Conservation (phyloP, 2,113 vertebrate genomes). For the Numenius arquata region DNA sequence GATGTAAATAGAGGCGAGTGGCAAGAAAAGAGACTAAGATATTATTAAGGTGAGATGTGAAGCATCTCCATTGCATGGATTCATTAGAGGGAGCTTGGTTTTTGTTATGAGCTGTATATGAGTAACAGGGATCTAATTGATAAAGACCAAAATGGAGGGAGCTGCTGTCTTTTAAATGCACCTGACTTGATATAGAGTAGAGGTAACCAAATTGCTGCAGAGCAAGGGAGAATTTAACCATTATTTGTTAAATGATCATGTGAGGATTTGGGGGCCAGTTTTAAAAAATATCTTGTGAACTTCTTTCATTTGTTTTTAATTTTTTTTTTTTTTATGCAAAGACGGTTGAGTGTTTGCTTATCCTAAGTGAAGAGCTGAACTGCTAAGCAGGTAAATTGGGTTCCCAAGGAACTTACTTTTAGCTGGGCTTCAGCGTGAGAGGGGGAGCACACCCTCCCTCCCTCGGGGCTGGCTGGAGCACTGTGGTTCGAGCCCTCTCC, state of each 20-base stretch:
- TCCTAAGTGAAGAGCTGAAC: not conserved
- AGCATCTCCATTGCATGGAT: not conserved
- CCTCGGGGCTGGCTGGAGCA: not conserved
- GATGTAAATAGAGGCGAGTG: not conserved
- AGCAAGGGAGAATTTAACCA: not conserved
- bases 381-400: not conserved
- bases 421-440: not conserved
- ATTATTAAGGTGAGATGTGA: not conserved
- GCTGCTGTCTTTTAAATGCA: not conserved
- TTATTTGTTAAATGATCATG: not conserved
- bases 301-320: too few relatives aligned
- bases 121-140: not conserved
- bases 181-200: not conserved
- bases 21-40: not conserved
- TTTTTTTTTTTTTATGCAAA: not conserved
- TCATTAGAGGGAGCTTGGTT: not conserved
- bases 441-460: not conserved
- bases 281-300: too few relatives aligned
- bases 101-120: not conserved
- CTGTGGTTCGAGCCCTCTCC: not conserved
- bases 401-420: not conserved
- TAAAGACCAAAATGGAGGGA: not conserved
- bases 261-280: not conserved
- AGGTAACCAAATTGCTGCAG: not conserved
- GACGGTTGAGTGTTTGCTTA: not conserved